Conservation (phyloP, 2,797 vertebrate species). For the Urosaurus nigricauda region DNA sequence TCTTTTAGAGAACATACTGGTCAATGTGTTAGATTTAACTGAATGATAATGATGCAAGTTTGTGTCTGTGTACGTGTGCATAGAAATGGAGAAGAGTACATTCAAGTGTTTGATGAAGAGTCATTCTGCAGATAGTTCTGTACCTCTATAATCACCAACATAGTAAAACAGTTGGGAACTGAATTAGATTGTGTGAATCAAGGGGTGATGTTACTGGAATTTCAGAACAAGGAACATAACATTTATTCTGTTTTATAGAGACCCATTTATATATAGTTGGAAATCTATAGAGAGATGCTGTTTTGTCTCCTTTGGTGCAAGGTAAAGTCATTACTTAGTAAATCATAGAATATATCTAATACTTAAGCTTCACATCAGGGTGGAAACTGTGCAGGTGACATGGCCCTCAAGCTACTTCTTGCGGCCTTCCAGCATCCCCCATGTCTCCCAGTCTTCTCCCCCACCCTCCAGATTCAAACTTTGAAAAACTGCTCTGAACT, state of each 20-base stretch:
- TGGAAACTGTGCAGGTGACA: too few relatives aligned
- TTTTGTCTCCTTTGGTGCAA: not conserved
- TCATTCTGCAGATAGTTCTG: slow-evolving; percentile 60
- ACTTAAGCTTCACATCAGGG: not conserved
- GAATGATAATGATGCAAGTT: slow-evolving; percentile 46
- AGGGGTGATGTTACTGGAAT: slow-evolving; percentile 8
- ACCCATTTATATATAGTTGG: slow-evolving; percentile 20
- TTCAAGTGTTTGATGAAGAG: slow-evolving; percentile 65
- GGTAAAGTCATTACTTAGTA: not conserved
- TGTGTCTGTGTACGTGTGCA: slow-evolving; percentile 57
- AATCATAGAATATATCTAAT: not conserved
- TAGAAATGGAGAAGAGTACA: slow-evolving; percentile 36
- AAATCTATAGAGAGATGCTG: slow-evolving; percentile 13
- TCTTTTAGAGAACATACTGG: slow-evolving; percentile 36
- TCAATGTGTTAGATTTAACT: slow-evolving; percentile 54
- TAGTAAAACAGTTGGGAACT: slow-evolving; percentile 30
- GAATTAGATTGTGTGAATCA: slow-evolving; percentile 54
- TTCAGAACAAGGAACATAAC: slow-evolving; percentile 28
- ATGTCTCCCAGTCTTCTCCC: too few relatives aligned
- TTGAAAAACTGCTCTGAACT: too few relatives aligned
- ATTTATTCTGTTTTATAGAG: slow-evolving; percentile 15
- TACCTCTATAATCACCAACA: slow-evolving; percentile 57
- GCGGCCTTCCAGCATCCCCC: too few relatives aligned
- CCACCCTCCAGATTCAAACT: too few relatives aligned
- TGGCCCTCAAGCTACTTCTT: too few relatives aligned